A percentile compares a stretch with the other conserved stretches of the same genome.
These are phyloP conservation scores for Psilanteris sp. DNA, from an alignment of 1,140 invertebrate genomes.

Conservation along the genomic window DNA sequence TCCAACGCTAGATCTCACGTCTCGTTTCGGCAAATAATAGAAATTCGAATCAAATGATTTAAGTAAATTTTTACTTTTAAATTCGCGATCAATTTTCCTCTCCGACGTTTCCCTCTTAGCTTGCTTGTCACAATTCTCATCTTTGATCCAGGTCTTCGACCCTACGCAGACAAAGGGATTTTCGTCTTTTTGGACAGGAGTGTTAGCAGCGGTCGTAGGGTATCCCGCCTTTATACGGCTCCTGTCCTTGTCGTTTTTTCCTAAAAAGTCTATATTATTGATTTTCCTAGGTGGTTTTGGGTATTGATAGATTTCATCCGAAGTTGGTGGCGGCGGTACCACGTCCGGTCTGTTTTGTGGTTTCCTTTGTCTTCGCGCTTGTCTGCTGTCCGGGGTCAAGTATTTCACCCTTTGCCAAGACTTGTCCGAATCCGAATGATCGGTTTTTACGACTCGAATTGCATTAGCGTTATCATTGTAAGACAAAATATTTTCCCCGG, in stretches of 20 bases:
- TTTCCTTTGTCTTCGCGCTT: conserved; percentile 83
- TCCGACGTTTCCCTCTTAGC: conserved; percentile 11
- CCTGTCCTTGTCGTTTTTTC: conserved; percentile 85
- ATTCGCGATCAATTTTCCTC: background rate
- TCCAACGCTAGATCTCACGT: background rate
- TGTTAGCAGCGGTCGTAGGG: conserved; percentile 75
- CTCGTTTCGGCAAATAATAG: conserved; percentile 28
- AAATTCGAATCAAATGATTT: conserved; percentile 39
- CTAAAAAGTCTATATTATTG: conserved; percentile 70
- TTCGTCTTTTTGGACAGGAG: conserved; percentile 71
- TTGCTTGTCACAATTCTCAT: conserved; percentile 24
- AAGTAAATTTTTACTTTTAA: background rate
- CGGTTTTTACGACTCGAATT: conserved; percentile 57
- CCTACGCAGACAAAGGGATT: conserved; percentile 66
- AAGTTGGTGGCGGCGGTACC: conserved; percentile 80
- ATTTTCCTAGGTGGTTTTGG: conserved; percentile 82
- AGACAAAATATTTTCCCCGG: conserved; percentile 42
- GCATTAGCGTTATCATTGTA: conserved; percentile 35
- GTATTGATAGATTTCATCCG: conserved; percentile 82
- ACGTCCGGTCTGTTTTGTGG: conserved; percentile 82
- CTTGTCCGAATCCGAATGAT: conserved; percentile 54
- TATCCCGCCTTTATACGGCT: conserved; percentile 75
- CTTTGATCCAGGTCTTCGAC: conserved; percentile 49
- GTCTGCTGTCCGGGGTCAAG: conserved; percentile 75
- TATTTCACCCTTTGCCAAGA: conserved; percentile 71